Evolutionary conservation across 2,113 vertebrate species (phyloP), one percentile per base, ranked within the genome.

Genomic region (Polypterus senegalus): DNA sequence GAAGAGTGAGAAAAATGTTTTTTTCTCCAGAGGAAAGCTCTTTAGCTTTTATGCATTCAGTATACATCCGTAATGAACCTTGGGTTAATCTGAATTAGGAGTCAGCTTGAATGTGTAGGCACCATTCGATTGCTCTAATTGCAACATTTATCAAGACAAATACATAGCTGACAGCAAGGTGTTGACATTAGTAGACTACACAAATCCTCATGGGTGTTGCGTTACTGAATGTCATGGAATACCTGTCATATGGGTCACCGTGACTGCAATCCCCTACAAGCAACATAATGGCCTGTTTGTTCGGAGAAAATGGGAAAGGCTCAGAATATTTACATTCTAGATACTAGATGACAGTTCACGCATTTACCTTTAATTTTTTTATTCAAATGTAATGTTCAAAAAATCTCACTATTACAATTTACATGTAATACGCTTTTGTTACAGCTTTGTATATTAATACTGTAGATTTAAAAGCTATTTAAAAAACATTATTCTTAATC

Each of bases 111-210:
- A 67, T 75, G 69, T 67, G 71, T 70, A 67, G 57, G 46, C 47
- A 72, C 8, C 65, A 67, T 46, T 66, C 65, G 70, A 73, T 70
- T 72, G 27, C 9, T 72, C 72, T 79, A 76, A 77, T 73, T 79
- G 59, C 47, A 61, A 60, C 49, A 70, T 73, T 81, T 74, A 66
- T 76, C 71, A 75, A 65, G 69, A 51, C 70, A 74, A 73, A 73
- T 3, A 49, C 66, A 59, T 67, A 67, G 49, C 47, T 76, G 65
- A 65, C 63, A 78, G 66, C 49, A 69, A 66, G 8, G 49, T 73
- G 67, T 58, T 6, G 3, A 66, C 63, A 65, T 57, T 64, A 73
- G 52, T 43, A 66, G 65, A 74, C 68, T 48, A 47, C 59, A 45
- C 54, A 62, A n/a, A 46, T 79, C 56, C 61, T 59, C 58, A 57